phyloP scores from a whole-genome alignment of 2,113 vertebrate genomes.

The Hippocampus comes region DNA sequence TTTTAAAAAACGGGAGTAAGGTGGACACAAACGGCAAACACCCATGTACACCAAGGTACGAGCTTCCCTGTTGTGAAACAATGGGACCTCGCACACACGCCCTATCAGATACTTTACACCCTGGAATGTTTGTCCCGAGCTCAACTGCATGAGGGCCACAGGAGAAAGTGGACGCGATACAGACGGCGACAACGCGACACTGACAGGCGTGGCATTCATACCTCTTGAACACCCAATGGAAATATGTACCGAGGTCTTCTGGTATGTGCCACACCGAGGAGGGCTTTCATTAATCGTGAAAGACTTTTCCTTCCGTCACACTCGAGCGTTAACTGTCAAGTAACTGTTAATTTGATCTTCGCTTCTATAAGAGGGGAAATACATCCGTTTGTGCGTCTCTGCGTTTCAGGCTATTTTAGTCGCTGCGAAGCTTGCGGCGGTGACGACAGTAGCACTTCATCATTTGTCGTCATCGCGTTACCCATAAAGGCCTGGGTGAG shows the following conservation, averaged over 20 bases:
- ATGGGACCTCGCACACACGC: conserved; percentile 1
- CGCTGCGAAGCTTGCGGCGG: conserved; percentile 19
- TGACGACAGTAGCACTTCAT: not conserved
- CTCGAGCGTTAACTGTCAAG: conserved; percentile 18
- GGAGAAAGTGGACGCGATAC: conserved; percentile 27
- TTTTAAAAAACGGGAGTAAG: no score
- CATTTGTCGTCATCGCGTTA: conserved; percentile 10
- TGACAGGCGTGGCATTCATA: conserved; percentile 20
- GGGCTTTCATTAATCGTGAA: conserved; percentile 3
- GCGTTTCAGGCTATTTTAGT: conserved; percentile 11
- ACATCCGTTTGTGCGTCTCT: not conserved
- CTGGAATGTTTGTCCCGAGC: conserved; percentile 35
- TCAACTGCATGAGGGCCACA: conserved; percentile 38
- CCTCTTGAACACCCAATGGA: conserved; percentile 19
- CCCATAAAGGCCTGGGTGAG: not conserved
- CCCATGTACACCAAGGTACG: not conserved
- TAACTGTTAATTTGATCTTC: conserved; percentile 11
- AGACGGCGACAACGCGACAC: conserved; percentile 21
- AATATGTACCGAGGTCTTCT: not conserved
- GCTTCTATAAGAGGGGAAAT: not conserved
- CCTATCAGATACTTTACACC: conserved; percentile 8
- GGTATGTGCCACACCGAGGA: not conserved
- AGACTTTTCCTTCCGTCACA: not conserved
- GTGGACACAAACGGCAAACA: not conserved
- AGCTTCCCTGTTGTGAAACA: conserved; percentile 1